phyloP scores from a whole-genome alignment of 2,888 invertebrate species.

The Philhelius pedissequus region DNA sequence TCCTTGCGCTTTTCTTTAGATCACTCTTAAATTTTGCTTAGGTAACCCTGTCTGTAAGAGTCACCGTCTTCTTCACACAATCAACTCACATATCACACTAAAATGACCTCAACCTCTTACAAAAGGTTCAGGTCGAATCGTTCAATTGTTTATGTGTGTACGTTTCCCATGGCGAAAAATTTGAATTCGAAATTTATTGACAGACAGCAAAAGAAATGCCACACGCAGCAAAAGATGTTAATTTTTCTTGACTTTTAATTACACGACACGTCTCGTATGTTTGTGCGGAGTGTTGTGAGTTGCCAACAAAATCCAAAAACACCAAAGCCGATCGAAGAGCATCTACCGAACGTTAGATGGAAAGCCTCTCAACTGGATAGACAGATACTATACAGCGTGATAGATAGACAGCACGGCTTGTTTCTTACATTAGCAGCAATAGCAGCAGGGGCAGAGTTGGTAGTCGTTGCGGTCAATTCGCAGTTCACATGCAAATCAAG shows the following conservation, averaged over 20 bases:
- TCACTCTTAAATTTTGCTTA: neutral
- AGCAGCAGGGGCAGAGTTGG: slow-evolving; percentile 14
- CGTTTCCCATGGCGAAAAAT: slow-evolving; percentile 53
- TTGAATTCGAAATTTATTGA: slow-evolving; percentile 62
- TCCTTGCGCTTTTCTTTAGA: neutral
- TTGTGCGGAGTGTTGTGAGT: neutral
- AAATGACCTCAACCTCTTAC: slow-evolving; percentile 46
- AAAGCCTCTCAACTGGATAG: slow-evolving; percentile 48
- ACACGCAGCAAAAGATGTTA: slow-evolving; percentile 62
- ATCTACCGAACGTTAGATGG: slow-evolving; percentile 25
- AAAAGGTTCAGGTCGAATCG: neutral
- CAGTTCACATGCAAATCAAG: slow-evolving; percentile 64
- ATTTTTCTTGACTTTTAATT: slow-evolving; percentile 63
- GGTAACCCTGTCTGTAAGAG: neutral
- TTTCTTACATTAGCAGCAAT: slow-evolving; percentile 17
- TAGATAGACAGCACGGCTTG: slow-evolving; percentile 45
- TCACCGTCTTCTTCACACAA: neutral
- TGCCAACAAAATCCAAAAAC: neutral
- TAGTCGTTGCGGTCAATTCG: slow-evolving; percentile 34
- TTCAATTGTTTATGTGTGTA: neutral
- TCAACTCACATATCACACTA: slow-evolving; percentile 10
- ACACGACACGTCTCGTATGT: slow-evolving; percentile 47
- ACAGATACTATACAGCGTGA: slow-evolving; percentile 58
- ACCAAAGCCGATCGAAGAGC: neutral
- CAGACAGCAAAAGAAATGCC: slow-evolving; percentile 39